Evolutionary conservation across 2,113 vertebrate species (phyloP).

Genomic region (Clupea harengus): DNA sequence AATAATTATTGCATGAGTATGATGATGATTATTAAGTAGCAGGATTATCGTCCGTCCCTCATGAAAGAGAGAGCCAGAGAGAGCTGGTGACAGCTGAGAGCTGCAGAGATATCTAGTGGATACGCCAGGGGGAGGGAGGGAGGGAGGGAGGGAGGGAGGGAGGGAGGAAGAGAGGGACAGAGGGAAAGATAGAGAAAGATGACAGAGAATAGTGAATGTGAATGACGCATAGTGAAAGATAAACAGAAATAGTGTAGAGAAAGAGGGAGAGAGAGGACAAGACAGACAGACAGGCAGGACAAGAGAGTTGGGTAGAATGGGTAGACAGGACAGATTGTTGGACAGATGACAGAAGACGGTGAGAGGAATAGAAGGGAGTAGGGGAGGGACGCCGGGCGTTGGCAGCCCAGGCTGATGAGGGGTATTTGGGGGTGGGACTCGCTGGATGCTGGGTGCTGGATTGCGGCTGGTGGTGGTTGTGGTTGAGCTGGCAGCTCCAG

Average conservation of each 20-base stretch:
- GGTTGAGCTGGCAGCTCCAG: constrained; percentile 1
- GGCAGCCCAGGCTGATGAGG: constrained; percentile 8
- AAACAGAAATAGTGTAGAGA: not conserved
- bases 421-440: not conserved
- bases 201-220: constrained; percentile 2
- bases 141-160: not conserved
- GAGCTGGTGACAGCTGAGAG: constrained; percentile 59
- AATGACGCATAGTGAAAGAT: not conserved
- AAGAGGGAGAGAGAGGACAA: not conserved
- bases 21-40: constrained; percentile 52
- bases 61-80: constrained; percentile 39
- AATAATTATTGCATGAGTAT: constrained; percentile 29
- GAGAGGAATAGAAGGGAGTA: constrained; percentile 9
- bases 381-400: not conserved
- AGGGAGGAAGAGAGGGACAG: not conserved
- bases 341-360: not conserved
- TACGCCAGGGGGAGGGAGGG: constrained; percentile 33
- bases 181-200: not conserved
- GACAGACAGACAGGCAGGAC: not conserved
- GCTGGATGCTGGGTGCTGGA: constrained; percentile 3
- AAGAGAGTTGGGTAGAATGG: not conserved
- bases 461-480: not conserved
- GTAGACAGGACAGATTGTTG: not conserved
- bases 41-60: constrained; percentile 46
- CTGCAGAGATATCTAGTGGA: constrained; percentile 45